Evolutionary conservation across 1,140 invertebrate genomes (phyloP), one percentile per base, ranked within the genome.

Genomic region (Drosophila triauraria): DNA sequence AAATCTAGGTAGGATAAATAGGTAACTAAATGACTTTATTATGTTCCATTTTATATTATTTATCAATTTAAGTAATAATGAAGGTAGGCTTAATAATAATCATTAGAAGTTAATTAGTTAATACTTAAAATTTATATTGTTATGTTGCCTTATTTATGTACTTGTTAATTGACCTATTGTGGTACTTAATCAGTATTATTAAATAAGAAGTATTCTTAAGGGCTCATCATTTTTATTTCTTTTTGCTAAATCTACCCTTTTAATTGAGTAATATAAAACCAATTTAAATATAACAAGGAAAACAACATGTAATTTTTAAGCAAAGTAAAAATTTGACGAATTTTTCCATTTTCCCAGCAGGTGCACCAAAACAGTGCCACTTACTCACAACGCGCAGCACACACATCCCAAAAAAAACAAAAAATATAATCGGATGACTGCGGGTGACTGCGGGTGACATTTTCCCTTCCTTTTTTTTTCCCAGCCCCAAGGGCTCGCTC

Each of bases 381-480:
- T 44, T 44, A 70, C 51, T 10, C 27, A 42, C 27, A 62, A 60
- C 6, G 12, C 44, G 38, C 27, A 62, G 48, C 6, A 6, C 44
- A 50, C 13, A 61, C 27, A 51, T 5, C 27, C 47, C 23, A 54
- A 1, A 38, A 2, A 12, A 8, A 20, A 7, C 10, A 7, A 40
- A 10, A 23, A 3, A 23, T 15, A 54, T 47, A 77, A 63, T 59
- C 64, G 65, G 60, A 46, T 51, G 75, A 64, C 57, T 75, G 74
- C 23, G 62, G 60, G 48, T 51, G 75, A 64, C 57, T 75, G 74
- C 23, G 62, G 59, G 53, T 72, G 69, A 61, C 42, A 51, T 70
- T 60, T 54, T 8, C 53, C 53, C 12, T n/a, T 25, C 10, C n/a
- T n/a, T n/a, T 20, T 35, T 38, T 35, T 20, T 12, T 67, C 77